phyloP scores from a whole-genome alignment of 2,888 invertebrate genomes.

The Clistopyga incitator region DNA sequence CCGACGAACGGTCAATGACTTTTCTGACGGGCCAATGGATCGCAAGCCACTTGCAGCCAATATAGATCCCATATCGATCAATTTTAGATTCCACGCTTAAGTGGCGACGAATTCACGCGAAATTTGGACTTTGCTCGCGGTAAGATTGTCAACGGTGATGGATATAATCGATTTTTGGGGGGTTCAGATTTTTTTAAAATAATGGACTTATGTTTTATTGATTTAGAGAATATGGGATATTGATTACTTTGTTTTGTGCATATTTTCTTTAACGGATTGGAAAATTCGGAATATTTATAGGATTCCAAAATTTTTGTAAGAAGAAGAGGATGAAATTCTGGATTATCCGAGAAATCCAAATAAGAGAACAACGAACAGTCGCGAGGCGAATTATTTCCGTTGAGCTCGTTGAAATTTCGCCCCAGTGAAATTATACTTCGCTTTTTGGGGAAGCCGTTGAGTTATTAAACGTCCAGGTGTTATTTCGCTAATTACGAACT shows the following conservation, averaged over 20 bases:
- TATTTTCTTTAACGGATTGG: no score
- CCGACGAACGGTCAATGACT: constrained; percentile 47
- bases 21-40: background rate
- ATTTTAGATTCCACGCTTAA: background rate
- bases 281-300: background rate
- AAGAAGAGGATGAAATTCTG: background rate
- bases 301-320: background rate
- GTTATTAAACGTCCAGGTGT: constrained; percentile 73
- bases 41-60: background rate
- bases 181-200: no score
- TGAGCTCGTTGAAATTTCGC: constrained; percentile 31
- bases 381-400: constrained; percentile 54
- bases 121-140: background rate
- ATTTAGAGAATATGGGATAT: no score
- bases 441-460: constrained; percentile 60
- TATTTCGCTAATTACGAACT: constrained; percentile 71
- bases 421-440: constrained; percentile 1
- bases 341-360: background rate
- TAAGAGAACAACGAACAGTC: constrained; percentile 4
- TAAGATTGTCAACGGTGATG: background rate
- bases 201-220: no score
- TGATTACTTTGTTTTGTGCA: no score
- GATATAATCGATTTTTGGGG: no score
- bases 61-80: background rate
- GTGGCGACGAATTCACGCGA: background rate